Base-by-base conservation (phyloP, 2,797 vertebrate genomes). In the Acanthis flammea region DNA sequence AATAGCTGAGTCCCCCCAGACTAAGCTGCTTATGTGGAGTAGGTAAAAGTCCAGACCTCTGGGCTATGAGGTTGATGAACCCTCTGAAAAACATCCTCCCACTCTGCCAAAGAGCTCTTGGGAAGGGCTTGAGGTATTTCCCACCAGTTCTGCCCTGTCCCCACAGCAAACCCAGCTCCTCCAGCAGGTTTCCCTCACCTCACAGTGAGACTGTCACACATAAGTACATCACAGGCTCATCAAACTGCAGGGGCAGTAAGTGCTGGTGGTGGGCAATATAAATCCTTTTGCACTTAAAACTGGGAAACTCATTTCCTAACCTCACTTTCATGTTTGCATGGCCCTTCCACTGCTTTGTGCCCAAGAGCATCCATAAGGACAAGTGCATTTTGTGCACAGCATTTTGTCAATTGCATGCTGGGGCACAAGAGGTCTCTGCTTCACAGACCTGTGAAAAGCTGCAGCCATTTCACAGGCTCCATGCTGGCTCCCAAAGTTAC, bases 141-240 rank as follows among this genome's bases (percentile, higher is more conserved):
- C 70, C 22, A 41, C 31, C 1, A 4, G 60, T 60, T 47, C 48
- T 90, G 18, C 25, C 51, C 47, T 66, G 27, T 44, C 19, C 22
- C 25, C 0, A 0, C 4, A 7, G 61, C 86, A 90, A 7, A 7
- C 50, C 47, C 19, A 1, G 45, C 33, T 51, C 42, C 9, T 17
- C 13, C 5, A 23, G 27, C 0, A 2, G 2, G 1, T 83, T 55
- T 83, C 24, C n/a, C 13, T 87, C 2, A 0, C 11, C 61, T 76
- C 19, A 9, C 2, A 1, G 23, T 27, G 44, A 76, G 2, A 45
- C 7, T 0, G 0, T 51, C 30, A 15, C 0, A 0, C 0, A 0
- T 21, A 67, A 53, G 35, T 13, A 21, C 6, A 2, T 16, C 65
- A 80, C 57, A 79, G 28, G 16, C 19, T 60, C 33, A 27, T 12